A percentile compares a stretch with the other conserved stretches of the same genome.
These are phyloP conservation scores for Meta bourneti DNA, from an alignment of 2,888 invertebrate genomes.

Conservation along the genomic window DNA sequence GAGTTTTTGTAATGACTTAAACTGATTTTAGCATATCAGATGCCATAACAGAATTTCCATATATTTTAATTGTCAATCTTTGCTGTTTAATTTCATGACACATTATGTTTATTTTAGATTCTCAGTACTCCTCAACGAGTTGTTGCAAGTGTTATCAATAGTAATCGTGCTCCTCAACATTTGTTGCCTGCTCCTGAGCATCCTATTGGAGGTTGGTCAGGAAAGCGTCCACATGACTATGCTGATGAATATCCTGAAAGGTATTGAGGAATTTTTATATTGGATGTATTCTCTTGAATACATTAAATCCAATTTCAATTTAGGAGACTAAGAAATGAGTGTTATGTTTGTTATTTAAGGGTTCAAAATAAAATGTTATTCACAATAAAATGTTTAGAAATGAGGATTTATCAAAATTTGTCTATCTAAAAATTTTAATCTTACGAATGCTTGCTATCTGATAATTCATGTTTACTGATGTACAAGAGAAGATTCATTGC, in stretches of 20 bases:
- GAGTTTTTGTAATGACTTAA: neutral
- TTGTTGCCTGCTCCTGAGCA: conserved; percentile 75
- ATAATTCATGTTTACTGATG: too few species aligned
- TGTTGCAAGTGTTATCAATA: conserved; percentile 76
- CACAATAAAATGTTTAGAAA: too few species aligned
- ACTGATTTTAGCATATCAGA: neutral
- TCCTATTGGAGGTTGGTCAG: conserved; percentile 76
- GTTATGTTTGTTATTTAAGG: too few species aligned
- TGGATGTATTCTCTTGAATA: too few species aligned
- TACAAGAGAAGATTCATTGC: too few species aligned
- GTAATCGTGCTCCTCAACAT: conserved; percentile 77
- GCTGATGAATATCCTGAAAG: conserved; percentile 80
- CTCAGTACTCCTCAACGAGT: conserved; percentile 77
- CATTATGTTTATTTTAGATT: conserved; percentile 75
- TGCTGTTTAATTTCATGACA: neutral
- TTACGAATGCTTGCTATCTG: too few species aligned
- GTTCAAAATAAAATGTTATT: too few species aligned
- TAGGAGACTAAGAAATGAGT: too few species aligned
- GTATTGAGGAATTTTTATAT: conserved; percentile 78
- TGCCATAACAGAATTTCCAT: too few species aligned
- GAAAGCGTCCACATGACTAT: conserved; percentile 77
- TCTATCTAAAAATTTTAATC: too few species aligned
- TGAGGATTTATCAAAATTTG: too few species aligned
- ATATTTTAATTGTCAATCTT: conserved; percentile 22
- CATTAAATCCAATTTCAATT: too few species aligned